Evolutionary conservation across 2,113 vertebrate species (phyloP), one percentile per base, ranked within the genome.

Genomic region (Azemiops feae): DNA sequence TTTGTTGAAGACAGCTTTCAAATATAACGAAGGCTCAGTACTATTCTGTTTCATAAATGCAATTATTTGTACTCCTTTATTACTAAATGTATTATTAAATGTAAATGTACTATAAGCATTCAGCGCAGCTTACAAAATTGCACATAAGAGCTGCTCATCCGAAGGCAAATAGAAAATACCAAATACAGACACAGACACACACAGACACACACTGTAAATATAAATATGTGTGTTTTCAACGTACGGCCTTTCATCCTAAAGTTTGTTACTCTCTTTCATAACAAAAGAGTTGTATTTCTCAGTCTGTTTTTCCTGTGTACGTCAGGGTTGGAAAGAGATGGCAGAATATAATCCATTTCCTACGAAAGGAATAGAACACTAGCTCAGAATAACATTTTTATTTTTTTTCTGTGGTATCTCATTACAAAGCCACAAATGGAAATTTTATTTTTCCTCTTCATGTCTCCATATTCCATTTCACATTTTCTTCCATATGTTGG

Each of bases 391-490:
- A 85, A 25, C 39, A 86, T 57, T 57, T 45, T 30, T 92, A 1
- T 53, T 92, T 89, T 64, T 92, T 89, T 64, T 18, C 55, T 52
- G 55, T 14, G 4, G 53, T 45, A 10, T 52, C 12, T 86, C 16
- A 60, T 85, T 86, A 64, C 47, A 22, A 90, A 53, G 74, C 23
- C 45, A 52, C 27, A 58, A 11, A 12, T 34, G 25, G 60, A 89
- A 58, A 43, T 50, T 88, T 57, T 10, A 53, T 74, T 88, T 47
- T 3, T 74, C 55, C 81, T 91, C 39, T 54, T 92, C 47, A 50
- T 85, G 57, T 54, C 30, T 86, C 25, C 92, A 86, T 53, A 34
- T 92, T 39, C 93, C 30, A 87, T 92, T 91, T 96, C 94, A 87
- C 2, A 87, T 90, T 60, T 86, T 93, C 81, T 18, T 94, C 53